Conservation (phyloP, 2,113 vertebrate genomes). For the Telmatochromis brichardi region DNA sequence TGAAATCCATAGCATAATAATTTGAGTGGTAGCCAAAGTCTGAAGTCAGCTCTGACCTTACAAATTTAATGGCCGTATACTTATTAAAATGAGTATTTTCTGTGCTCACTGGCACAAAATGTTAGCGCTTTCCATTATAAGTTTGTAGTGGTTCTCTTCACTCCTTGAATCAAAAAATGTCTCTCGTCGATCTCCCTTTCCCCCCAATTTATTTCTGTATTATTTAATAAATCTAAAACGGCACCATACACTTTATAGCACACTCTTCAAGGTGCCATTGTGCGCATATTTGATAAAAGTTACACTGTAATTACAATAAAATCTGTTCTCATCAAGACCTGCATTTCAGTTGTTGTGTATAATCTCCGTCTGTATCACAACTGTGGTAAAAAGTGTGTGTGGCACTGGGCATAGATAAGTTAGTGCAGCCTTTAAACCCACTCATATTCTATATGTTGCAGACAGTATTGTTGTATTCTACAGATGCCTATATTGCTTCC, state of each 20-base stretch:
- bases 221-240: neutral
- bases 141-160: neutral
- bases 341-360: neutral
- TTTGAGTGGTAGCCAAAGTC: slow-evolving; percentile 64
- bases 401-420: neutral
- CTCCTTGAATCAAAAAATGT: neutral
- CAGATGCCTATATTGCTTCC: neutral
- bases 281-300: neutral
- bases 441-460: neutral
- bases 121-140: neutral
- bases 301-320: neutral
- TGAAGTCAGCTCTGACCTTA: slow-evolving; percentile 36
- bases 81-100: neutral
- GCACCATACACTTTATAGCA: neutral
- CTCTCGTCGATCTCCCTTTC: neutral
- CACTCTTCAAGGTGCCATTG: neutral
- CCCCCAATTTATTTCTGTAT: neutral
- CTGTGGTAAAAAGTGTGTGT: neutral
- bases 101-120: neutral
- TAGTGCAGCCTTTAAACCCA: neutral
- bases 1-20: slow-evolving; percentile 82
- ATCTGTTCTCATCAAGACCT: neutral
- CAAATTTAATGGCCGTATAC: neutral
- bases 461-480: neutral
- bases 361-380: neutral